A percentile compares a stretch with the other conserved stretches of the same genome.
Evolutionary conservation across 2,113 vertebrate genomes (phyloP).

Genomic region (Chloebia gouldiae): DNA sequence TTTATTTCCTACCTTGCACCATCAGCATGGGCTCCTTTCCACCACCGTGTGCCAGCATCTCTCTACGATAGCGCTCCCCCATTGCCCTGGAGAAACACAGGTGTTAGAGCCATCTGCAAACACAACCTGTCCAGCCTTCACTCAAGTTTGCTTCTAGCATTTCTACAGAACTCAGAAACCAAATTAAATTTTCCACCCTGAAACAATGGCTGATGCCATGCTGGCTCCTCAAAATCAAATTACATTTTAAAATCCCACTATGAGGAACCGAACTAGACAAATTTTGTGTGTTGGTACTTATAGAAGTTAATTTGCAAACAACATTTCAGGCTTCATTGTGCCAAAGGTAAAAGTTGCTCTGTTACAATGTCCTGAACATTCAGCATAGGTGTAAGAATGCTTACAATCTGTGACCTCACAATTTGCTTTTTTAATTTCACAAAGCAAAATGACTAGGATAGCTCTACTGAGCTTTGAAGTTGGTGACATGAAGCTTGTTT

Average conservation of each 20-base stretch:
- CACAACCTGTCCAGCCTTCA: neutral
- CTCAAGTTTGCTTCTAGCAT: neutral
- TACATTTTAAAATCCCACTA: neutral
- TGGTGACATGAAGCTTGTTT: constrained; percentile 4
- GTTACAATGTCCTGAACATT: neutral
- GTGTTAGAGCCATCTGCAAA: constrained; percentile 62
- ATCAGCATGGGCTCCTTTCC: constrained; percentile 91
- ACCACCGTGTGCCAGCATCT: constrained; percentile 95
- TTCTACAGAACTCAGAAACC: neutral
- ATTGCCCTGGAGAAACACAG: constrained; percentile 80
- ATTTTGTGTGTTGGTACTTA: neutral
- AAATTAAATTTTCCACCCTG: neutral
- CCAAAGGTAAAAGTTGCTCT: neutral
- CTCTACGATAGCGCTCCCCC: constrained; percentile 91
- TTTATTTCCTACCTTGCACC: constrained; percentile 87
- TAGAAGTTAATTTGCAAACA: neutral
- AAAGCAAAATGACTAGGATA: neutral
- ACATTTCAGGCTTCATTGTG: neutral
- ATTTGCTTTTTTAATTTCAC: neutral
- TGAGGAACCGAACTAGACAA: neutral
- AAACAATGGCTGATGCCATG: neutral
- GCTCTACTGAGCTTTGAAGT: constrained; percentile 8
- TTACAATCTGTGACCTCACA: neutral
- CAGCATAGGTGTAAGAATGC: neutral
- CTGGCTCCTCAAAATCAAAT: constrained; percentile 5